Base-by-base conservation (phyloP, 2,113 vertebrate genomes). In the Microtus oregoni region DNA sequence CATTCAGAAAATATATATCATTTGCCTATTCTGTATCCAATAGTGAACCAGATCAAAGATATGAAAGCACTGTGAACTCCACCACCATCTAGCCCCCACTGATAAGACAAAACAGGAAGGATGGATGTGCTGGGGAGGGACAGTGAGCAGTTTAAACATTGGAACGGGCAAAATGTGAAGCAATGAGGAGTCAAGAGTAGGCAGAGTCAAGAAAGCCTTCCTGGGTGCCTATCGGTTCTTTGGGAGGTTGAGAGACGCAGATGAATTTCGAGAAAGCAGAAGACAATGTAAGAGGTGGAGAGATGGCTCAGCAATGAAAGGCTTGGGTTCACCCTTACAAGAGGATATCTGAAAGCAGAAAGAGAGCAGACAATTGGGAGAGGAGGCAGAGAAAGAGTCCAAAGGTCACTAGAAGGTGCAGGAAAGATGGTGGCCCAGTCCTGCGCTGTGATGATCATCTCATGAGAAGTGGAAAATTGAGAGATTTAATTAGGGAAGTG, bases 391-490 rank as follows among this genome's bases (percentile, higher is more conserved):
- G 32, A 70, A 91, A 15, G 3, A 79, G 35, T 4, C 17, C 41
- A 26, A 85, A 75, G 15, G 24, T 65, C 30, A 6, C 47, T 2
- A 14, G 68, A 61, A 73, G 41, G 20, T 81, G 17, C n/a, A 38
- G 35, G 15, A 68, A 47, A 67, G 20, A 44, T 41, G 44, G 9
- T 4, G 22, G 7, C 44, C 63, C 38, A 12, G 7, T 35, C 28
- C 30, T 73, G 28, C 65, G 11, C 41, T 82, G 52, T 44, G 7
- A 73, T 93, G 55, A 70, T 76, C 83, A 52, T 76, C 87, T 94
- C 22, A n/a, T 47, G 38, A 91, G 68, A 91, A 91, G 52, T 35
- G 65, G 19, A 22, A 93, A 82, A n/a, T 55, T 86, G 77, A 78
- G 50, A 10, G 9, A n/a, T 89, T 95, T 91, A 52, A 96, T 24